Evolutionary conservation across 1,140 invertebrate genomes (phyloP).

Genomic region (Chrysomallon squamiferum): DNA sequence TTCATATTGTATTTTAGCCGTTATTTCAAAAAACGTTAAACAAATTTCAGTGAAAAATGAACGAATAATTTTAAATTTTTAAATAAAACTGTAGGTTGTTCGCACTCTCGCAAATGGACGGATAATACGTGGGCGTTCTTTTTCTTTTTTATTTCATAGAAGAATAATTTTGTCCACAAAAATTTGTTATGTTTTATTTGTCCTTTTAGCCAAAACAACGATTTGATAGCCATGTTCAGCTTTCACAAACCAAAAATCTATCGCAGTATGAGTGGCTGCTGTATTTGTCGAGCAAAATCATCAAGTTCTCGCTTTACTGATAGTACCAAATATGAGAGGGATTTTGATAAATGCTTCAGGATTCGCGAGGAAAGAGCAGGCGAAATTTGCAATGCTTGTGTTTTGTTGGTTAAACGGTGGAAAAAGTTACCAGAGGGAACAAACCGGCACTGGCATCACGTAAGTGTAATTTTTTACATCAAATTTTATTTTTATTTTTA

Average conservation of each 20-base stretch:
- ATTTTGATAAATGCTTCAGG: conserved; percentile 85
- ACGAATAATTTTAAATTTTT: too few relatives aligned
- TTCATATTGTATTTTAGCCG: too few relatives aligned
- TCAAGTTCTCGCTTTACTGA: conserved; percentile 84
- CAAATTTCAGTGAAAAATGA: too few relatives aligned
- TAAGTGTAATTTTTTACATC: conserved; percentile 65
- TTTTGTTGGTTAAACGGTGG: conserved; percentile 83
- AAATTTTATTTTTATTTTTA: background rate
- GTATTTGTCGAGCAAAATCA: conserved; percentile 88
- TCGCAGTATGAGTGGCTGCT: conserved; percentile 82
- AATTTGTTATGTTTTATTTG: too few relatives aligned
- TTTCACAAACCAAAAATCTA: conserved; percentile 91
- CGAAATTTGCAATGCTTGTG: conserved; percentile 90
- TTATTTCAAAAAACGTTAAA: too few relatives aligned
- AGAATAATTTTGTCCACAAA: too few relatives aligned
- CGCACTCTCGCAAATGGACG: too few relatives aligned
- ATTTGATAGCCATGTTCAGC: conserved; percentile 75
- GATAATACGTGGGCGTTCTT: too few relatives aligned
- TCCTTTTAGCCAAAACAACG: too few relatives aligned
- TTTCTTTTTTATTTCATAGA: too few relatives aligned
- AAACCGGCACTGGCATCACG: conserved; percentile 83
- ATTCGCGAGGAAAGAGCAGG: conserved; percentile 75
- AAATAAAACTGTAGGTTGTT: too few relatives aligned
- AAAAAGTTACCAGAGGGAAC: conserved; percentile 82
- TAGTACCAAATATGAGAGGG: conserved; percentile 84